Evolutionary conservation across 2,113 vertebrate species (phyloP).

Genomic region (Neotoma lepida): DNA sequence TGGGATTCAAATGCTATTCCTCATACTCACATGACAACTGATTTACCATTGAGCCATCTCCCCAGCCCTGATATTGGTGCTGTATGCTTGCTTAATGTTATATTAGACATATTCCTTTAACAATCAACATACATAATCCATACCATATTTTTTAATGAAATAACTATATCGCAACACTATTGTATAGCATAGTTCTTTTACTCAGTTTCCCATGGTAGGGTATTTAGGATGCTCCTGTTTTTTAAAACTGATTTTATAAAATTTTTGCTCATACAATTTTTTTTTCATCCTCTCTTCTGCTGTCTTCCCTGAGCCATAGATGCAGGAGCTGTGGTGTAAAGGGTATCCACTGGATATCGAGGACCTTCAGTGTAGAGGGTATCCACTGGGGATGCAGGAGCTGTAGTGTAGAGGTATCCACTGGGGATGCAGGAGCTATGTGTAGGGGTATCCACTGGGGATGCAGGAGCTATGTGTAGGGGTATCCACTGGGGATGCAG

Average conservation of each 20-base stretch:
- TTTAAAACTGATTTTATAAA: background rate
- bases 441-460: background rate
- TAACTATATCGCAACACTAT: background rate
- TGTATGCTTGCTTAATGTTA: background rate
- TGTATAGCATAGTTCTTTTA: background rate
- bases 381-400: too few species aligned
- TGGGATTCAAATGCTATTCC: background rate
- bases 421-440: too few species aligned
- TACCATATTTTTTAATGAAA: constrained; percentile 11
- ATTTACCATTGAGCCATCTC: background rate
- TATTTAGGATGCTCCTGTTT: background rate
- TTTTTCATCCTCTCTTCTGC: background rate
- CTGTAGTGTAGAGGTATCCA: too few species aligned
- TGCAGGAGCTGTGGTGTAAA: background rate
- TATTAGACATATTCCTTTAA: background rate
- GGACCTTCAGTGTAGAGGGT: too few species aligned
- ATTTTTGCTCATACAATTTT: background rate
- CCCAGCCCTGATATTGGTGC: background rate
- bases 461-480: too few species aligned
- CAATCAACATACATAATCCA: background rate
- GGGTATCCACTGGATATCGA: background rate
- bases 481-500: too few species aligned
- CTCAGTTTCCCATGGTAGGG: background rate
- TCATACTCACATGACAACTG: background rate
- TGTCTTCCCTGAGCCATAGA: background rate